Percentiles rank a stretch among this genome's conserved stretches.
Evolutionary conservation across 2,888 invertebrate species (phyloP).

Genomic region (Eutolmus rufibarbis): DNA sequence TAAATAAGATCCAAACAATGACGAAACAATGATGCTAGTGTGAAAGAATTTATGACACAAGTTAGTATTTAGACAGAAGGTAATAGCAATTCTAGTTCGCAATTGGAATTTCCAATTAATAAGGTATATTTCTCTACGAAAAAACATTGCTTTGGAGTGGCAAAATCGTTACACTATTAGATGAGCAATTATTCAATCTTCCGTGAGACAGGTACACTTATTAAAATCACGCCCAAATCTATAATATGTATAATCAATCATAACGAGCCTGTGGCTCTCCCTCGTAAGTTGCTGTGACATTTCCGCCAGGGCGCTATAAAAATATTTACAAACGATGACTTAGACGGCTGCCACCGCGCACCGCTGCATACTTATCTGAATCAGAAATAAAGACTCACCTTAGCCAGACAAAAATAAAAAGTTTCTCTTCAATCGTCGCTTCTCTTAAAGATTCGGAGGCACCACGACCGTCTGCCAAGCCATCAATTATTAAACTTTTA

Average conservation of each 20-base stretch:
- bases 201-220: neutral
- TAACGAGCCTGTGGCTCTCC: neutral
- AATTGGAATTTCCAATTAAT: neutral
- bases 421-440: neutral
- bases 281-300: neutral
- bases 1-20: neutral
- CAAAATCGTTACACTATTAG: neutral
- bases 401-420: neutral
- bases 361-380: neutral
- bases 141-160: neutral
- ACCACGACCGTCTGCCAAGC: neutral
- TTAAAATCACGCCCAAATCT: neutral
- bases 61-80: neutral
- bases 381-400: neutral
- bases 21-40: neutral
- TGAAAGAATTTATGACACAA: neutral
- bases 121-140: neutral
- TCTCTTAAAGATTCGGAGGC: neutral
- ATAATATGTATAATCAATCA: neutral
- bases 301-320: neutral
- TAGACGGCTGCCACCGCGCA: neutral
- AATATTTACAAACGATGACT: neutral
- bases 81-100: neutral
- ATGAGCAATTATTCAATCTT: neutral
- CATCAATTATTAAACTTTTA: neutral